Evolutionary conservation across 2,797 vertebrate genomes (phyloP).

Genomic region (Acipenser oxyrinchus): DNA sequence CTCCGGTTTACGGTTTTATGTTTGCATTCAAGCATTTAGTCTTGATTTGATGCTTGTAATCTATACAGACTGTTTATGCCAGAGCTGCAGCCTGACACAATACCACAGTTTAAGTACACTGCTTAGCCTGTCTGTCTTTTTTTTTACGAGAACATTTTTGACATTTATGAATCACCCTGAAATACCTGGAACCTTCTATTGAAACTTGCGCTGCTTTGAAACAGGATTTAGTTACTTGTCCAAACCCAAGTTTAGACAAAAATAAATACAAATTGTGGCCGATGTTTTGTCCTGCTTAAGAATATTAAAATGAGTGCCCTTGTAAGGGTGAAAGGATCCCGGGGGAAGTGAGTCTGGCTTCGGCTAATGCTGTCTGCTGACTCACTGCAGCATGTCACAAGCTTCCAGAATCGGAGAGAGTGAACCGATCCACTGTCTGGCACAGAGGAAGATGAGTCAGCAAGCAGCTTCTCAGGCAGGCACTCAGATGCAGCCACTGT

Average conservation of each 20-base stretch:
- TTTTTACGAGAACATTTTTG: too few relatives aligned
- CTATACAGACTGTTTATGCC: not conserved
- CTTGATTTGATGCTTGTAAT: not conserved
- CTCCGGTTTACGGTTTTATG: not conserved
- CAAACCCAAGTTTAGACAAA: not conserved
- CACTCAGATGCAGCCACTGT: not conserved
- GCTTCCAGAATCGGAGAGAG: slow-evolving; percentile 19
- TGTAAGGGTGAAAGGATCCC: not conserved
- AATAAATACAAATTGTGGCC: too few relatives aligned
- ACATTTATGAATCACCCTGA: not conserved
- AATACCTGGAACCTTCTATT: not conserved
- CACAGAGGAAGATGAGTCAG: slow-evolving; percentile 2
- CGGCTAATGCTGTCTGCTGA: slow-evolving; percentile 21
- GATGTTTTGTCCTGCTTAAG: not conserved
- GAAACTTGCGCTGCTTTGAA: not conserved
- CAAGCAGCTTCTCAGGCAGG: not conserved
- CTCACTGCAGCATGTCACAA: slow-evolving; percentile 26
- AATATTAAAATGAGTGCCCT: not conserved
- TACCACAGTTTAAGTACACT: not conserved
- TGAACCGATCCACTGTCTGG: slow-evolving; percentile 19
- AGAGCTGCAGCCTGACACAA: not conserved
- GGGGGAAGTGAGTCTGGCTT: not conserved
- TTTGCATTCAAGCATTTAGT: not conserved
- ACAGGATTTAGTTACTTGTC: not conserved
- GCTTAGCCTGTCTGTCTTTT: too few relatives aligned